These are phyloP conservation scores for Phylloscopus whistleri DNA, from an alignment of 2,113 vertebrate genomes.

Conservation along the genomic window DNA sequence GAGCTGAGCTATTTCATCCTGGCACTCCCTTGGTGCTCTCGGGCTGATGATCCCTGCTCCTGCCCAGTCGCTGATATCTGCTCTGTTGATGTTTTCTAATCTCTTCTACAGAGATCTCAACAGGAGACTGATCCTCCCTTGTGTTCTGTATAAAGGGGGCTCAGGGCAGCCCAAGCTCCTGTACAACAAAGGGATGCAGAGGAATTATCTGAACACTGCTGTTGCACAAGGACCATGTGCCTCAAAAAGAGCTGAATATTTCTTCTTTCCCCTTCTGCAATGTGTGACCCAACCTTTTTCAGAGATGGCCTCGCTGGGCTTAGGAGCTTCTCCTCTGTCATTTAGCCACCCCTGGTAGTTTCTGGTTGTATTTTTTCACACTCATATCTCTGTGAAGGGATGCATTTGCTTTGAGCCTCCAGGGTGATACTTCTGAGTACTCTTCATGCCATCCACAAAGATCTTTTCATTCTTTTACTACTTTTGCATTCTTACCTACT, in stretches of 20 bases:
- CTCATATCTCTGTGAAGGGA: background rate
- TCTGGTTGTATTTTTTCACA: background rate
- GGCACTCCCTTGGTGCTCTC: background rate
- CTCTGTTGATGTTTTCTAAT: background rate
- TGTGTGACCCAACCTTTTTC: background rate
- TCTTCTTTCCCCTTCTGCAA: background rate
- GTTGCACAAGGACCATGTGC: fast-evolving
- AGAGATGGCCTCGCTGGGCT: background rate
- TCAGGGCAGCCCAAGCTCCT: background rate
- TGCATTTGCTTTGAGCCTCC: background rate
- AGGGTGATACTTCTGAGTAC: background rate
- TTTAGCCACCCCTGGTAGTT: background rate
- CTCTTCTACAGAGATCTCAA: background rate
- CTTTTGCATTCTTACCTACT: background rate
- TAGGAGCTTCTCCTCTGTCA: background rate
- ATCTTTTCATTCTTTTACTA: background rate
- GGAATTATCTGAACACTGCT: background rate
- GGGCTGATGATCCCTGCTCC: background rate
- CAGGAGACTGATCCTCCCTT: background rate
- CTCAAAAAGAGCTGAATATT: background rate
- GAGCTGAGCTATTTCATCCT: background rate
- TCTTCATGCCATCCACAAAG: background rate
- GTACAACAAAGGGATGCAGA: background rate
- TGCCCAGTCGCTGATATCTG: background rate
- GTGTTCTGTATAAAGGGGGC: background rate